Evolutionary conservation across 1,140 invertebrate genomes (phyloP).

Genomic region (Drosophila albomicans): DNA sequence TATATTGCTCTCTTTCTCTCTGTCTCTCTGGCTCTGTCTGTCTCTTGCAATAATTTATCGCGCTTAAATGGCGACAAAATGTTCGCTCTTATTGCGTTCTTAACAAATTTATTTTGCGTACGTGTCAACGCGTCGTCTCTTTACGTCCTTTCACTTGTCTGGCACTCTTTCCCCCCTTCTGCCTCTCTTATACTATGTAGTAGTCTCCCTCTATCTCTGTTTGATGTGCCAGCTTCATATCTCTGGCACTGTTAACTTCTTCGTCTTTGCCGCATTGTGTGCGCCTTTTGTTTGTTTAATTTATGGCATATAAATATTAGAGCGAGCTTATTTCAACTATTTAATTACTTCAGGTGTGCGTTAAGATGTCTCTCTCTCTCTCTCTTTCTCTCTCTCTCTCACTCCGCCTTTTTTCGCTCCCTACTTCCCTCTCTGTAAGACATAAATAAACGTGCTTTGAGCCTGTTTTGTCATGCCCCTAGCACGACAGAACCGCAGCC

Average conservation of each 20-base stretch:
- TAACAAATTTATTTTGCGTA: conserved; percentile 82
- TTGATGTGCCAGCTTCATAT: conserved; percentile 12
- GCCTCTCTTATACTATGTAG: neutral
- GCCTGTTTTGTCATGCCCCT: neutral
- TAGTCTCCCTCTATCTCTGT: neutral
- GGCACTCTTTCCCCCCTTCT: neutral
- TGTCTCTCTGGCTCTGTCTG: neutral
- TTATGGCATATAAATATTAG: conserved; percentile 81
- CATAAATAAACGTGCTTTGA: conserved; percentile 7
- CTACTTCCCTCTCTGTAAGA: neutral
- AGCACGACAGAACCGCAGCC: conserved; percentile 1
- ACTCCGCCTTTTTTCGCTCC: neutral
- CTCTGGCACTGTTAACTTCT: conserved; percentile 9
- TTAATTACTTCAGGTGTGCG: conserved; percentile 79
- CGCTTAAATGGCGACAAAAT: conserved; percentile 81
- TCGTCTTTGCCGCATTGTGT: conserved; percentile 15
- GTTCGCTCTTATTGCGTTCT: conserved; percentile 80
- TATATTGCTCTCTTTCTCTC: neutral
- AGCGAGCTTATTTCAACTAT: conserved; percentile 79
- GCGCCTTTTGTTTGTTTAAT: conserved; percentile 72
- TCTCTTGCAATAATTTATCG: conserved; percentile 75
- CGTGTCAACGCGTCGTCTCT: conserved; percentile 73
- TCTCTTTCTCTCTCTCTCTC: neutral
- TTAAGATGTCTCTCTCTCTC: conserved; percentile 21
- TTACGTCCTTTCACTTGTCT: conserved; percentile 2